phyloP scores from a whole-genome alignment of 1,140 invertebrate species.

The Nephotettix cincticeps region DNA sequence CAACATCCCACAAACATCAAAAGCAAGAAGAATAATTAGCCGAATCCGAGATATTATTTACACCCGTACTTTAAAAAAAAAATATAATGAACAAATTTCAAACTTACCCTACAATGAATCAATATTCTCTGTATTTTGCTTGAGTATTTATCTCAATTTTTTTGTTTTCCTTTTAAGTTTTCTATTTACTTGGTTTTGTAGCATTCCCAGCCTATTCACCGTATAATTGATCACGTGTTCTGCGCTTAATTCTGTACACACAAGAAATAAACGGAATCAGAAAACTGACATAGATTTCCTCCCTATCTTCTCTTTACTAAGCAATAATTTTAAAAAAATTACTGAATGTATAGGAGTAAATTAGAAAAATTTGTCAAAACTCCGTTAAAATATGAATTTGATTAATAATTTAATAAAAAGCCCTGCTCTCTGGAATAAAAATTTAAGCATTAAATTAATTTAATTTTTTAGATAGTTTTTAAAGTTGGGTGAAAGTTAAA shows the following conservation, averaged over 20 bases:
- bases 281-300: too few species aligned
- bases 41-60: background rate
- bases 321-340: too few species aligned
- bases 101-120: background rate
- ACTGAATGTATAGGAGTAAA: too few species aligned
- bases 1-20: background rate
- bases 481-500: too few species aligned
- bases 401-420: too few species aligned
- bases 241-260: background rate
- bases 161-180: conserved; percentile 2
- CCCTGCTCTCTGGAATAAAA: too few species aligned
- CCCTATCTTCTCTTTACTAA: too few species aligned
- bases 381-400: too few species aligned
- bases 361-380: too few species aligned
- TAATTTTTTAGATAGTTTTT: too few species aligned
- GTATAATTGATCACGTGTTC: background rate
- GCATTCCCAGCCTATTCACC: conserved; percentile 8
- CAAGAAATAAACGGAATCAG: background rate
- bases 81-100: background rate
- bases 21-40: background rate
- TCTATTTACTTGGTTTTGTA: conserved; percentile 1
- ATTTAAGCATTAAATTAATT: too few species aligned
- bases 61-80: background rate
- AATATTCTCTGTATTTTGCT: background rate
- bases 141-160: background rate